Evolutionary conservation across 2,113 vertebrate genomes (phyloP).

Genomic region (Cynocephalus volans): DNA sequence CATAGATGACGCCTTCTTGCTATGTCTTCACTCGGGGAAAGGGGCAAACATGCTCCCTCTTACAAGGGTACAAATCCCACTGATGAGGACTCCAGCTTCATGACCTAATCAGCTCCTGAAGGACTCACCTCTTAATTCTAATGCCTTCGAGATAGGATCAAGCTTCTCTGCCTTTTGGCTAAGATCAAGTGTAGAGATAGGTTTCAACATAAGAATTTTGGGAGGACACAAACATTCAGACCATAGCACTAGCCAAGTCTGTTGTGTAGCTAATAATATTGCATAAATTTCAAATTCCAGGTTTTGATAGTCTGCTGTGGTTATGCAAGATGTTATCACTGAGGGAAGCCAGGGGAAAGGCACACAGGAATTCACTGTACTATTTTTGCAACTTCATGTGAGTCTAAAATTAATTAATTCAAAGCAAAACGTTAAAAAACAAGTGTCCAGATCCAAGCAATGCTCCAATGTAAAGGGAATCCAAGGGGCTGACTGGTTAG

Average conservation of each 20-base stretch:
- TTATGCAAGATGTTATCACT: background rate
- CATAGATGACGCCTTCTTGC: background rate
- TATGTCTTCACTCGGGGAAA: background rate
- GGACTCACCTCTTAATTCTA: background rate
- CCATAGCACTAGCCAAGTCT: background rate
- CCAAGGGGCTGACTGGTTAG: background rate
- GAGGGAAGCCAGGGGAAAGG: background rate
- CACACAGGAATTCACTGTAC: background rate
- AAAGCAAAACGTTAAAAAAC: background rate
- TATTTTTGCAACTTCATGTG: background rate
- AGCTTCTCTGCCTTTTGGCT: too few species aligned
- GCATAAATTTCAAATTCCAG: background rate
- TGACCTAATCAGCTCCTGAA: background rate
- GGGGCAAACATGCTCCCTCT: background rate
- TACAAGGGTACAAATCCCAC: background rate
- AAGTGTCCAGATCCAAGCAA: background rate
- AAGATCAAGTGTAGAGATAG: too few species aligned
- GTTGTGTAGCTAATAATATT: background rate
- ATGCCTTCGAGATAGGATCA: too few species aligned
- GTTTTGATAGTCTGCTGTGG: background rate
- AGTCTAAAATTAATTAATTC: constrained; percentile 16
- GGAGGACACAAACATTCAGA: background rate
- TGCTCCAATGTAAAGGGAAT: background rate
- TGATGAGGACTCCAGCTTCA: background rate
- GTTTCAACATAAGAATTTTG: background rate